These are phyloP conservation scores for Coracopsis vasa DNA, from an alignment of 2,113 vertebrate genomes.

Conservation along the genomic window DNA sequence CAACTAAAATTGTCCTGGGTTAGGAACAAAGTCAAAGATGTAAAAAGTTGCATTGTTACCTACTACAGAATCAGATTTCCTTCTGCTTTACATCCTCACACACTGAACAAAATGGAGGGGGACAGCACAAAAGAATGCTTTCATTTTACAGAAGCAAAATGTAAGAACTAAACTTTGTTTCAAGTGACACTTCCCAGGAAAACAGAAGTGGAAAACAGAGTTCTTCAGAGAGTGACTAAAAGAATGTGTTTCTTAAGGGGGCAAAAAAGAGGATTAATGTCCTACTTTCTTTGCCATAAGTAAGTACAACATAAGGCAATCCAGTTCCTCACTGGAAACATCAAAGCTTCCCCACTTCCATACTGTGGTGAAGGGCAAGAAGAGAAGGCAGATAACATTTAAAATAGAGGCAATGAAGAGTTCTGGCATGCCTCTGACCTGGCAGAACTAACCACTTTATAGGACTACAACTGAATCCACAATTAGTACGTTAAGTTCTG, in stretches of 20 bases:
- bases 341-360: background rate
- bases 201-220: background rate
- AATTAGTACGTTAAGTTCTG: background rate
- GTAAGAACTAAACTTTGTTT: background rate
- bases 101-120: background rate
- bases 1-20: background rate
- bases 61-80: background rate
- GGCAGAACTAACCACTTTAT: rapidly evolving
- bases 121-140: background rate
- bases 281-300: background rate
- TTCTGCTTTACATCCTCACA: background rate
- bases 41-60: background rate
- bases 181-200: background rate
- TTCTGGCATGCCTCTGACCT: background rate
- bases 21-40: background rate
- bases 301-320: background rate
- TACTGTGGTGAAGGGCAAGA: rapidly evolving
- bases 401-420: background rate
- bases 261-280: background rate
- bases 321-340: background rate
- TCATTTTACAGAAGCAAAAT: background rate
- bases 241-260: background rate
- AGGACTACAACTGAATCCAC: background rate
- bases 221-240: background rate
- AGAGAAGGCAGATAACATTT: background rate